These are phyloP conservation scores for Sinodicranocentrus sp. DNA, from an alignment of 2,888 invertebrate species.

Conservation along the genomic window DNA sequence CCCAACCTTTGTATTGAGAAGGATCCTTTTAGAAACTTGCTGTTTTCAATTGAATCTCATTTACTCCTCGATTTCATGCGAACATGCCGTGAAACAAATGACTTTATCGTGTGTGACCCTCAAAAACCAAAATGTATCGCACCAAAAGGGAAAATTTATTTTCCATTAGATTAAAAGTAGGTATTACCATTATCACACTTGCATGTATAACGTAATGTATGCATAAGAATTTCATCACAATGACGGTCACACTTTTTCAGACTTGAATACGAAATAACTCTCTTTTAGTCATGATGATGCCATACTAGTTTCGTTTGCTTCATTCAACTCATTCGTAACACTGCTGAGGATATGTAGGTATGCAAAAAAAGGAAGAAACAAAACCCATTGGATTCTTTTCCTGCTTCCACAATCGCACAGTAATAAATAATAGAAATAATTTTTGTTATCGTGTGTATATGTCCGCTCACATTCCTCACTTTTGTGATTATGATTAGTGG, in stretches of 20 bases:
- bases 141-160: no score
- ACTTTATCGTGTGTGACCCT: not conserved
- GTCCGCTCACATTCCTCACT: not conserved
- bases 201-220: no score
- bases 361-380: slow-evolving; percentile 27
- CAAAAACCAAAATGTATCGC: no score
- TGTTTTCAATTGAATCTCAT: not conserved
- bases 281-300: slow-evolving; percentile 9
- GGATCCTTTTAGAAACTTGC: slow-evolving; percentile 2
- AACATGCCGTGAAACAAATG: slow-evolving; percentile 12
- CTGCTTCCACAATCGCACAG: slow-evolving; percentile 16
- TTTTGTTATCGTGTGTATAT: not conserved
- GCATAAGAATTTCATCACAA: slow-evolving; percentile 2
- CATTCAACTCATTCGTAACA: not conserved
- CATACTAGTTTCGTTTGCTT: not conserved
- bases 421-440: slow-evolving; percentile 28
- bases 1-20: not conserved
- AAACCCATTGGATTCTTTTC: slow-evolving; percentile 36
- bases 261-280: no score
- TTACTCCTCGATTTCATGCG: slow-evolving; percentile 8
- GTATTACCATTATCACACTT: no score
- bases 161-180: no score
- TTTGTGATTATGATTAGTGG: not conserved
- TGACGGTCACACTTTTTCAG: slow-evolving; percentile 6
- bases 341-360: not conserved